Percentiles rank a stretch among this genome's conserved stretches.
These are phyloP conservation scores for Clivina fossor DNA, from an alignment of 2,888 invertebrate species.

Conservation along the genomic window DNA sequence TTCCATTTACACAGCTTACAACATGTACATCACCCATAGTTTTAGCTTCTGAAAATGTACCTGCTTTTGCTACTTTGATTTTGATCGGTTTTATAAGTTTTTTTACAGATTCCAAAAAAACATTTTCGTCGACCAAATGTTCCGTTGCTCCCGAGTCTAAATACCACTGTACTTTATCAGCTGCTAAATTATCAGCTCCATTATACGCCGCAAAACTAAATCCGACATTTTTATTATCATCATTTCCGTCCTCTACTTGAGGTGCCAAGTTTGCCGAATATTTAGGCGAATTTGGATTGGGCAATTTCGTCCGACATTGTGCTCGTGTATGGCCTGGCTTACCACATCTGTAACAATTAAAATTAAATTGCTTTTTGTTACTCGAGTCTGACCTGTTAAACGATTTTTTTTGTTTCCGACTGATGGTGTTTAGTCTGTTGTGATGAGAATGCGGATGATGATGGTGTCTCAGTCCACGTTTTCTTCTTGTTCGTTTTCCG, in stretches of 20 bases:
- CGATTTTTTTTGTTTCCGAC: too few species aligned
- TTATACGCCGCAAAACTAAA: conserved; percentile 1
- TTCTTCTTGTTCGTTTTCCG: not conserved
- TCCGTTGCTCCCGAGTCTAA: conserved; percentile 42
- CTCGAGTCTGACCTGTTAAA: too few species aligned
- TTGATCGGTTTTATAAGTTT: conserved; percentile 35
- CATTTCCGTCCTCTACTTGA: too few species aligned
- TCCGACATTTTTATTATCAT: not conserved
- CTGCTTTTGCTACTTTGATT: conserved; percentile 39
- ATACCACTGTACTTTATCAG: conserved; percentile 29
- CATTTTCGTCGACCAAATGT: conserved; percentile 35
- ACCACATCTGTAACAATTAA: too few species aligned
- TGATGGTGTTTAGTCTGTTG: too few species aligned
- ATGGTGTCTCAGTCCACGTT: too few species aligned
- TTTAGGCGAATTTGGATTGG: too few species aligned
- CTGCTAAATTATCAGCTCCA: not conserved
- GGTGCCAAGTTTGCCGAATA: not conserved
- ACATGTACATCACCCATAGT: conserved; percentile 33
- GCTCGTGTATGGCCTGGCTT: too few species aligned
- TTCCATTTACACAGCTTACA: conserved; percentile 25
- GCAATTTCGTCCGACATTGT: too few species aligned
- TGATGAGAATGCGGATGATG: too few species aligned
- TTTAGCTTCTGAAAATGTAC: conserved; percentile 31
- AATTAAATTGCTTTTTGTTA: too few species aligned
- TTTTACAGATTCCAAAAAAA: conserved; percentile 32